Percentiles rank a stretch among this genome's conserved stretches.
Conservation (phyloP, 2,888 invertebrate species). For the Luperina nickerlii region DNA sequence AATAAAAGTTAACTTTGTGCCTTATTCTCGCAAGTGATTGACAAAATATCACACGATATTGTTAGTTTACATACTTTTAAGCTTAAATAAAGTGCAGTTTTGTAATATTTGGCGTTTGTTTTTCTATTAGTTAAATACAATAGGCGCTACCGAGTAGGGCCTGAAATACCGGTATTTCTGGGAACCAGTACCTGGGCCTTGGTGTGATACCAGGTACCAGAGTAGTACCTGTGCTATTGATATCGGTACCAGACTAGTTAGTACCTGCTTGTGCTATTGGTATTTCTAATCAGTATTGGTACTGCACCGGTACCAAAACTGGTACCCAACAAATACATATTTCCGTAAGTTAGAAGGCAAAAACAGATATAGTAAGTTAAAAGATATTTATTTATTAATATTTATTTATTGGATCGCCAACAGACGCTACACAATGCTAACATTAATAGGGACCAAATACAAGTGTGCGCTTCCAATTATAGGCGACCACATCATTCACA, state of each 20-base stretch:
- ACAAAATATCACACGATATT: constrained; percentile 65
- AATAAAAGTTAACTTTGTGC: constrained; percentile 48
- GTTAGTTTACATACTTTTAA: constrained; percentile 58
- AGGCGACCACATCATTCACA: too few relatives aligned
- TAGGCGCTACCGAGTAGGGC: not conserved
- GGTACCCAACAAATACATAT: not conserved
- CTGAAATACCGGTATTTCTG: not conserved
- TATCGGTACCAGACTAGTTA: not conserved
- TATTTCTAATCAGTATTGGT: not conserved
- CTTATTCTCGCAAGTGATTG: constrained; percentile 57
- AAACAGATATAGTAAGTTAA: not conserved
- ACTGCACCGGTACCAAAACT: not conserved
- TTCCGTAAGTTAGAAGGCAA: not conserved
- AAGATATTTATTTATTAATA: not conserved
- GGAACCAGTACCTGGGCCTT: not conserved
- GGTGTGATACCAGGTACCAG: not conserved
- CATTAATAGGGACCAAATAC: too few relatives aligned
- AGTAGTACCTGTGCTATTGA: not conserved
- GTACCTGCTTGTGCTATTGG: not conserved
- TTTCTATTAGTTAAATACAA: not conserved
- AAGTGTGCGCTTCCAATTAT: too few relatives aligned
- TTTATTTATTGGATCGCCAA: too few relatives aligned
- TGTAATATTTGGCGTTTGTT: constrained; percentile 31
- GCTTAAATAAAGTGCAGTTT: constrained; percentile 61
- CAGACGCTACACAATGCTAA: too few relatives aligned